Conservation (phyloP, 2,113 vertebrate genomes). For the Epinephelus cyanopodus region DNA sequence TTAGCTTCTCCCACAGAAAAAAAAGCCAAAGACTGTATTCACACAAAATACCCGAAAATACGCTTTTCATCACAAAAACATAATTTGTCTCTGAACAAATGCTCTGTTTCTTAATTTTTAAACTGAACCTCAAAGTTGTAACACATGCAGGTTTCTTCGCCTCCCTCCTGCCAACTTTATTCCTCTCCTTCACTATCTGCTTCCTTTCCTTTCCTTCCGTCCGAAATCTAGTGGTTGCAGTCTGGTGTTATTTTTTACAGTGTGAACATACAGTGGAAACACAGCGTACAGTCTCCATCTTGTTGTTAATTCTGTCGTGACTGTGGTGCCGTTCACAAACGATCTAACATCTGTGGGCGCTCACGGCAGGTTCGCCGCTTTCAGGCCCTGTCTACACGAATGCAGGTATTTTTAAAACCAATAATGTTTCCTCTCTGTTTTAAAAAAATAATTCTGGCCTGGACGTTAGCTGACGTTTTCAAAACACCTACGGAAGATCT, state of each 20-base stretch:
- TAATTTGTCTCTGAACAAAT: conserved; percentile 44
- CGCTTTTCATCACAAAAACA: conserved; percentile 49
- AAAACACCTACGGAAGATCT: too few species aligned
- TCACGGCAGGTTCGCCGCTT: too few species aligned
- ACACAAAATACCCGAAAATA: conserved; percentile 51
- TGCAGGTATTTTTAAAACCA: too few species aligned
- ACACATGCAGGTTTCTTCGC: not conserved
- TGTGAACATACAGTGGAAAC: not conserved
- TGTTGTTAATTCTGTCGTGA: not conserved
- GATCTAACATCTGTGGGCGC: too few species aligned
- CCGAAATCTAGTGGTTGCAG: not conserved
- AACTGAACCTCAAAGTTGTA: conserved; percentile 25
- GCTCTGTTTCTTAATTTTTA: conserved; percentile 16
- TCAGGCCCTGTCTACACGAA: too few species aligned
- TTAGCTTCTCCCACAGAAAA: conserved; percentile 55
- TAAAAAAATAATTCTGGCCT: too few species aligned
- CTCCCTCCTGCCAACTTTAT: not conserved
- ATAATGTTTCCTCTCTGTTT: too few species aligned
- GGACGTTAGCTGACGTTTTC: too few species aligned
- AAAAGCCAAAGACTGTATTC: conserved; percentile 26
- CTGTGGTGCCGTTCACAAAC: not conserved
- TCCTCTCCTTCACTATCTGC: not conserved
- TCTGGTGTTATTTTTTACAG: not conserved
- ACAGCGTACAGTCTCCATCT: not conserved
- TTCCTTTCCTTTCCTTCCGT: not conserved